Evolutionary conservation across 2,888 invertebrate genomes (phyloP).

Genomic region (Antitype chi): DNA sequence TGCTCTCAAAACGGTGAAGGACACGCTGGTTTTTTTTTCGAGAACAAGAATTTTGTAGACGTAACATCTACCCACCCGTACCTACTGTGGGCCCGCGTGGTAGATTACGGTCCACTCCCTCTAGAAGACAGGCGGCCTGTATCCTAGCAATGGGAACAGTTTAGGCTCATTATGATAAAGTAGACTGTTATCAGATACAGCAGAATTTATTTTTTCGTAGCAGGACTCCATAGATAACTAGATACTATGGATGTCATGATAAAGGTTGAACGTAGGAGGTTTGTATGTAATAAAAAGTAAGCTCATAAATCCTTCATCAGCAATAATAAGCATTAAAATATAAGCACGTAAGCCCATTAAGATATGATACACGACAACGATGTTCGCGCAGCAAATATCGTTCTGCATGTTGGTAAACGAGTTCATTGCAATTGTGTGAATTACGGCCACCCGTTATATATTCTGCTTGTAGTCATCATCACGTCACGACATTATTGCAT

Average conservation of each 20-base stretch:
- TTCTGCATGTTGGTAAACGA: constrained; percentile 22
- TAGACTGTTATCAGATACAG: background rate
- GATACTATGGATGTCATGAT: background rate
- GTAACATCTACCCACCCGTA: no score
- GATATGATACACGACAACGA: no score
- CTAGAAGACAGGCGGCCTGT: no score
- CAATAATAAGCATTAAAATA: constrained; percentile 4
- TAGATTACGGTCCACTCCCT: no score
- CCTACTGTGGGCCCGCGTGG: no score
- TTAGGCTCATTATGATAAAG: background rate
- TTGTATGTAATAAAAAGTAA: background rate
- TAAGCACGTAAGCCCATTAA: background rate
- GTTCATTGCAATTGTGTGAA: constrained; percentile 19
- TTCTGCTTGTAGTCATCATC: constrained; percentile 40
- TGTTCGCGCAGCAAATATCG: background rate
- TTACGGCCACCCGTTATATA: background rate
- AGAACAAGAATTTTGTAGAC: no score
- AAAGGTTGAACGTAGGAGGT: background rate
- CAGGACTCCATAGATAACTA: background rate
- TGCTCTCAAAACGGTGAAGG: no score
- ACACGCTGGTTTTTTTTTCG: no score
- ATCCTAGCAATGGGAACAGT: no score
- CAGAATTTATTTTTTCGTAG: background rate
- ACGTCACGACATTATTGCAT: constrained; percentile 35
- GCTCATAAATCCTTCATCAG: constrained; percentile 4